phyloP scores from a whole-genome alignment of 2,888 invertebrate species.

The Mythimna loreyi region DNA sequence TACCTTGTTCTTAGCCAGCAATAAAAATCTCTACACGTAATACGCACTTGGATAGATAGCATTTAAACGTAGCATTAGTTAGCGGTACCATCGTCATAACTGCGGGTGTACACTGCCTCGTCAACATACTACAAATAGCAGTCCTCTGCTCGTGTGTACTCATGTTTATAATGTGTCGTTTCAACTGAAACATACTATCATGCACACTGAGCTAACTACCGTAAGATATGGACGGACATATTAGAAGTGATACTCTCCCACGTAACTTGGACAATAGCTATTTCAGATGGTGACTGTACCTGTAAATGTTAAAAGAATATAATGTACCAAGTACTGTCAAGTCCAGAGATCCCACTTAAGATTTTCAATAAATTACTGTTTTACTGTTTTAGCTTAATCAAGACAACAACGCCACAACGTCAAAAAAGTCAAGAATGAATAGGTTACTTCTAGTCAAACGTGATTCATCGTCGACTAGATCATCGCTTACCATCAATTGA shows the following conservation, averaged over 20 bases:
- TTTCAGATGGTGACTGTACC: no score
- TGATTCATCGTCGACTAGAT: no score
- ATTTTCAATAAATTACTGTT: no score
- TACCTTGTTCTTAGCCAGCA: neutral
- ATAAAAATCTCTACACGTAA: slow-evolving; percentile 54
- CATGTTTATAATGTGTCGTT: slow-evolving; percentile 38
- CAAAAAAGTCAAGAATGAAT: no score
- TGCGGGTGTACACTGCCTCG: slow-evolving; percentile 42
- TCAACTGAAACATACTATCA: slow-evolving; percentile 7
- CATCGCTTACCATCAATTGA: no score
- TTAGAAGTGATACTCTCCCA: neutral
- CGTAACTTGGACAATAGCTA: no score
- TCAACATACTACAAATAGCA: slow-evolving; percentile 58
- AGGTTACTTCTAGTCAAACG: no score
- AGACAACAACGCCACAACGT: no score
- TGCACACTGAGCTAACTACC: neutral
- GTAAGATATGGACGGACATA: neutral
- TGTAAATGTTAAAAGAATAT: no score
- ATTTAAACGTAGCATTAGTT: slow-evolving; percentile 62
- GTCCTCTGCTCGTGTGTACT: slow-evolving; percentile 24
- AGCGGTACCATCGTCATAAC: slow-evolving; percentile 64
- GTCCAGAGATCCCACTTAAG: no score
- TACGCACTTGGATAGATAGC: slow-evolving; percentile 54
- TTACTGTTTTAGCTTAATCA: no score
- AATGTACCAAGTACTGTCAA: no score